Percentiles rank a stretch among this genome's conserved stretches.
These are phyloP conservation scores for Ceyx cyanopectus DNA, from an alignment of 2,113 vertebrate genomes.

Conservation along the genomic window DNA sequence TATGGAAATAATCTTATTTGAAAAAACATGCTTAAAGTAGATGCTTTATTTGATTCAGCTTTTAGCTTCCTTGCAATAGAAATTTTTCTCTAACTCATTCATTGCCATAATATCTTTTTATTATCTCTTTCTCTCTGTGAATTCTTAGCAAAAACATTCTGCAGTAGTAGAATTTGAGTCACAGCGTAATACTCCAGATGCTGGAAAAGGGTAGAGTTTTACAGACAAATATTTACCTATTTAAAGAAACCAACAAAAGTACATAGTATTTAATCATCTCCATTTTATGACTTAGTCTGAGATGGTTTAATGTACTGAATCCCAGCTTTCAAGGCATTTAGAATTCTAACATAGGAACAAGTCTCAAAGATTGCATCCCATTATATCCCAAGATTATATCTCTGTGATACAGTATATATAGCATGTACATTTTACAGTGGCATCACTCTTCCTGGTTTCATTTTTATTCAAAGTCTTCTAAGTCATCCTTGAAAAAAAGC, in stretches of 20 bases:
- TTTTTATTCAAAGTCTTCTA: background rate
- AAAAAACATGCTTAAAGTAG: constrained; percentile 42
- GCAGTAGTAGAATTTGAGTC: constrained; percentile 57
- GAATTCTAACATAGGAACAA: background rate
- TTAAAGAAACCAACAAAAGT: constrained; percentile 36
- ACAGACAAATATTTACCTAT: constrained; percentile 56
- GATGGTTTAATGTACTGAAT: background rate
- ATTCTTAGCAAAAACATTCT: constrained; percentile 62
- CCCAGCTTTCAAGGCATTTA: background rate
- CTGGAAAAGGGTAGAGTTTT: constrained; percentile 43
- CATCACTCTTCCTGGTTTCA: background rate
- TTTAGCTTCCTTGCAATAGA: constrained; percentile 53
- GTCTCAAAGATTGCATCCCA: background rate
- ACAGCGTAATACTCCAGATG: constrained; percentile 50
- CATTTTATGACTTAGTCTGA: background rate
- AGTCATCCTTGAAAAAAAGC: background rate
- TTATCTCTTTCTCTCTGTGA: constrained; percentile 52
- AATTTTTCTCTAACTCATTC: constrained; percentile 49
- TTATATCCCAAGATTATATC: no score
- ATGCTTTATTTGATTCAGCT: constrained; percentile 47
- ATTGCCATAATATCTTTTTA: constrained; percentile 66
- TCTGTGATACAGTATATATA: background rate
- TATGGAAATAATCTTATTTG: background rate
- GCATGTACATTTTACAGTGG: background rate
- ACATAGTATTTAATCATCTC: constrained; percentile 17